Base-by-base conservation (phyloP, 2,113 vertebrate species). In the Isichthys henryi region DNA sequence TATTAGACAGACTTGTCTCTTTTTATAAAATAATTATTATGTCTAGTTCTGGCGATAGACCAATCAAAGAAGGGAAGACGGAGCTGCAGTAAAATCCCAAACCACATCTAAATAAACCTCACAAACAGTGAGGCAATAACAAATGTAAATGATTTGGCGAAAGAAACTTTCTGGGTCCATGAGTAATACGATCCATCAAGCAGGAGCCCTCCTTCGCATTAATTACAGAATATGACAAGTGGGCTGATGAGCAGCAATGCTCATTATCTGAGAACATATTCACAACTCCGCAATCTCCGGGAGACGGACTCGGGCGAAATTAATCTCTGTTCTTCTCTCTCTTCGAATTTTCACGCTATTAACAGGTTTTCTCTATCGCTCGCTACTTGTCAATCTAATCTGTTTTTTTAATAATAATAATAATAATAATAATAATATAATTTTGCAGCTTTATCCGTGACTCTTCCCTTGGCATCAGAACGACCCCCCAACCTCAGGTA, bases 271-370 rank as follows among this genome's bases (percentile, higher is more conserved):
- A 96, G 98, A 99, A 99, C 98, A 99, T 99, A 99, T 99, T 99
- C 98, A 99, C 98, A 99, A 99, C 97, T 99, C 99, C 97, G 98
- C 98, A 99, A 99, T 99, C 99, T 99, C 97, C 93, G 95, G 93
- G 96, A 99, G 98, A 99, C 98, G 97, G 98, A 99, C 98, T 98
- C 97, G 95, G 97, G 98, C 97, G 98, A 99, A 99, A 99, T 99
- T 98, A 99, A 99, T 99, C 97, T 99, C 97, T 97, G 98, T 98
- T 98, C 98, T 99, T 99, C 98, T 98, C 98, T 97, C 98, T 97
- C 97, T 99, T 99, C 98, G 99, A 99, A 99, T 99, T 99, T 99
- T 99, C 98, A 98, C 98, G 98, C 99, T 99, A 99, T 99, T 99
- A 99, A 99, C 98, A 99, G 98, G 98, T 99, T 99, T 99, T 97